phyloP scores from a whole-genome alignment of 2,113 vertebrate genomes.

The Octodon degus region DNA sequence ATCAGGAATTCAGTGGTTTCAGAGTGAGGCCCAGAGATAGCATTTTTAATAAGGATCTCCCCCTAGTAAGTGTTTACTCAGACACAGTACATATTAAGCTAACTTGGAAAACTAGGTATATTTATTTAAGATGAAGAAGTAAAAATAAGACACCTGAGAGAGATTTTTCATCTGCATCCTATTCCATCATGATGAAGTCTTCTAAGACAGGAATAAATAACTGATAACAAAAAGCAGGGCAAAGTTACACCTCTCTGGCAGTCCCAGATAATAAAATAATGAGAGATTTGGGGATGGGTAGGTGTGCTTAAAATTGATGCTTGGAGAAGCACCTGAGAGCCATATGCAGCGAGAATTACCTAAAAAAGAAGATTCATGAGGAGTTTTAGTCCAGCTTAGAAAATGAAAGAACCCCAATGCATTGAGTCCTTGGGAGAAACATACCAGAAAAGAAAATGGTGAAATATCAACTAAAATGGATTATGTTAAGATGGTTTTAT shows the following conservation, averaged over 20 bases:
- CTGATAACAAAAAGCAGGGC: not conserved
- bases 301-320: conserved; percentile 25
- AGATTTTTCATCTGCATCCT: not conserved
- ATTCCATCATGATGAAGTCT: not conserved
- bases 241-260: not conserved
- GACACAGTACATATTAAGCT: not conserved
- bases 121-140: not conserved
- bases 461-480: not conserved
- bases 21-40: not conserved
- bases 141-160: not conserved
- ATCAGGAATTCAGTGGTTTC: conserved; percentile 36
- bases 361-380: not conserved
- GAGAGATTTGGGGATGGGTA: not conserved
- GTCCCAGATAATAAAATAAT: not conserved
- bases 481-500: conserved; percentile 35
- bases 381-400: not conserved
- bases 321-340: not conserved
- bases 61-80: not conserved
- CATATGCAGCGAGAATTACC: not conserved
- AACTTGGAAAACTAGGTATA: not conserved
- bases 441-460: conserved; percentile 24
- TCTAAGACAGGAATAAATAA: not conserved
- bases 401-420: not conserved
- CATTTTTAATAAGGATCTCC: not conserved
- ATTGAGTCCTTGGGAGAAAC: not conserved